phyloP scores from a whole-genome alignment of 2,797 vertebrate species.

The Melopsittacus undulatus region DNA sequence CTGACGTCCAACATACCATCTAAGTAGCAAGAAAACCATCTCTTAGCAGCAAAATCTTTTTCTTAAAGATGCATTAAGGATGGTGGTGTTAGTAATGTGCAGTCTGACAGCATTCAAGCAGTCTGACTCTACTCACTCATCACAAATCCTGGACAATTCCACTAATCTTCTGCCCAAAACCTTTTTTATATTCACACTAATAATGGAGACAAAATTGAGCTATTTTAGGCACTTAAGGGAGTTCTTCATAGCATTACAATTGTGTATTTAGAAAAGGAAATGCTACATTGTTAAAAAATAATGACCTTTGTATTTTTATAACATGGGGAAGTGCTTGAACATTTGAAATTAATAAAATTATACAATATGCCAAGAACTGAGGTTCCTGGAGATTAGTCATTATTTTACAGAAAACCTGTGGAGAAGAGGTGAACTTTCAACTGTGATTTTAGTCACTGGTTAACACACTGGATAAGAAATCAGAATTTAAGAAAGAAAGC shows the following conservation, averaged over 20 bases:
- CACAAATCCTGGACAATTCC: not conserved
- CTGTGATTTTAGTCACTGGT: not conserved
- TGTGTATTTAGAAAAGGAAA: not conserved
- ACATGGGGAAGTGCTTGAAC: not conserved
- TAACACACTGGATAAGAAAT: conserved; percentile 1
- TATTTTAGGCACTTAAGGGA: not conserved
- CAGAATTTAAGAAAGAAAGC: not conserved
- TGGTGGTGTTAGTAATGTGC: not conserved
- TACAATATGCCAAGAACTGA: not conserved
- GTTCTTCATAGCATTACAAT: not conserved
- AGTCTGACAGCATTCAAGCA: not conserved
- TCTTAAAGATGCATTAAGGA: not conserved
- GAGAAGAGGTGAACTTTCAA: conserved; percentile 9
- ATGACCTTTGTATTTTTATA: not conserved
- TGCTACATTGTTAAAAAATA: not conserved
- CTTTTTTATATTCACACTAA: not conserved
- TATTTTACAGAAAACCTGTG: not conserved
- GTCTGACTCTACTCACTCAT: not conserved
- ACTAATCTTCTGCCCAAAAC: not conserved
- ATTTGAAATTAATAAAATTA: not conserved
- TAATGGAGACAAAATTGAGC: not conserved
- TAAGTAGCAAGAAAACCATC: not conserved
- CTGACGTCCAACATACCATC: not conserved
- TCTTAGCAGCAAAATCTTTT: not conserved
- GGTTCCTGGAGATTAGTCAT: not conserved